Conservation (phyloP, 2,113 vertebrate species). For the Pachycephala philippinensis region DNA sequence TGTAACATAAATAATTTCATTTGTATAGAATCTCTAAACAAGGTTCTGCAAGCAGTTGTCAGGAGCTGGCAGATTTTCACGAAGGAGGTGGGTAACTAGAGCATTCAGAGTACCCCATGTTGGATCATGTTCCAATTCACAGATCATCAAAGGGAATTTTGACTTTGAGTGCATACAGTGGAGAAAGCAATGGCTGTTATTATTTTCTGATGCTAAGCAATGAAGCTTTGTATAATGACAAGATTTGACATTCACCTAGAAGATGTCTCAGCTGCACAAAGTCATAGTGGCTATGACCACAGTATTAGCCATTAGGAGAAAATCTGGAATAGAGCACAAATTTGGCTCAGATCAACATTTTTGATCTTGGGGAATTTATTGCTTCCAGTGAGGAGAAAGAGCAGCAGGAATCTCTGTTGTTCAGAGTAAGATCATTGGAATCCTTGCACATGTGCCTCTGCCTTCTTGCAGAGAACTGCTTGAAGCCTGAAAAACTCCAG, state of each 20-base stretch:
- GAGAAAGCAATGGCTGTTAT: not conserved
- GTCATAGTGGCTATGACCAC: not conserved
- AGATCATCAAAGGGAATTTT: not conserved
- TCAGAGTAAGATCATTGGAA: not conserved
- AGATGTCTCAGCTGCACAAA: not conserved
- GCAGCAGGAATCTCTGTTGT: not conserved
- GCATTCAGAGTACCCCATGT: not conserved
- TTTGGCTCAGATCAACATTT: not conserved
- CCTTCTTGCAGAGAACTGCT: not conserved
- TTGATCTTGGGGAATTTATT: not conserved
- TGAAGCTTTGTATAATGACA: not conserved
- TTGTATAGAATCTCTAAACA: not conserved
- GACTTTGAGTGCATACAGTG: not conserved
- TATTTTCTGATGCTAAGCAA: not conserved
- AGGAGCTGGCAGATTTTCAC: not conserved
- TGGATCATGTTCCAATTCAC: not conserved
- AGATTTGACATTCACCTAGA: not conserved
- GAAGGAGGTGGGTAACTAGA: not conserved
- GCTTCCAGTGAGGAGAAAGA: not conserved
- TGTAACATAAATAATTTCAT: not conserved
- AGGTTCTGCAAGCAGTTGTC: not conserved
- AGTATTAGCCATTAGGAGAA: not conserved
- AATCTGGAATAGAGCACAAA: not conserved
- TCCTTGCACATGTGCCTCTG: not conserved
- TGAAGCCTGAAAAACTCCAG: not conserved